Evolutionary conservation across 2,113 vertebrate species (phyloP), one percentile per base, ranked within the genome.

Genomic region (Sula dactylatra): DNA sequence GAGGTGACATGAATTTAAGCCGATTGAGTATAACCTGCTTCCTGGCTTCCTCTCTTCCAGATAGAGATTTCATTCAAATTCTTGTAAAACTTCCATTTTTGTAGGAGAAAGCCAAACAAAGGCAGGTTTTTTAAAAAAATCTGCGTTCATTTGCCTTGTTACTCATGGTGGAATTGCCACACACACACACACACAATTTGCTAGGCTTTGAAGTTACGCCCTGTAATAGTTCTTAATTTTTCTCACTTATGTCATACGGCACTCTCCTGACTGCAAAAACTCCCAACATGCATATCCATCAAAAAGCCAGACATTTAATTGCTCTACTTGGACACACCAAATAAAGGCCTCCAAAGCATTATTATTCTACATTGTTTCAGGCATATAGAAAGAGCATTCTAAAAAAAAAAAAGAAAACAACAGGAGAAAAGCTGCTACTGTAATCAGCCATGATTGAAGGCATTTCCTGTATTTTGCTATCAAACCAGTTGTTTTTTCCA

Each of bases 391-490:
- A 97, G 71, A 69, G 50, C 15, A 16, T 67, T 74, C 55, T 67
- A 70, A 77, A 96, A 96, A 44, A 44, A 44, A 52, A 96, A 93
- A 96, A 70, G 89, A 84, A 97, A 97, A 96, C 92, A 97, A 95
- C 94, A 97, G 94, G 97, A 98, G 97, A 97, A 97, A 98, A 97
- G 97, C 97, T 98, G 98, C 97, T 97, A 97, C 70, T 94, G 98
- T 98, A 99, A 99, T 98, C 98, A 99, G 97, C 94, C 97, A 94
- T 93, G 97, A 98, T 97, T 98, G 97, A 98, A 98, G 98, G 98
- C 98, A 99, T 99, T 99, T 99, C 99, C 99, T 99, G 99, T 98
- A 98, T 97, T 98, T 98, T 98, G 96, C 96, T 98, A 98, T 97
- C 96, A 98, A 98, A 98, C 97, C 93, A 36, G 96, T 98, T 98